Percentiles rank a stretch among this genome's conserved stretches.
These are phyloP conservation scores for Pimpla rufipes DNA, from an alignment of 2,888 invertebrate species.

Conservation along the genomic window DNA sequence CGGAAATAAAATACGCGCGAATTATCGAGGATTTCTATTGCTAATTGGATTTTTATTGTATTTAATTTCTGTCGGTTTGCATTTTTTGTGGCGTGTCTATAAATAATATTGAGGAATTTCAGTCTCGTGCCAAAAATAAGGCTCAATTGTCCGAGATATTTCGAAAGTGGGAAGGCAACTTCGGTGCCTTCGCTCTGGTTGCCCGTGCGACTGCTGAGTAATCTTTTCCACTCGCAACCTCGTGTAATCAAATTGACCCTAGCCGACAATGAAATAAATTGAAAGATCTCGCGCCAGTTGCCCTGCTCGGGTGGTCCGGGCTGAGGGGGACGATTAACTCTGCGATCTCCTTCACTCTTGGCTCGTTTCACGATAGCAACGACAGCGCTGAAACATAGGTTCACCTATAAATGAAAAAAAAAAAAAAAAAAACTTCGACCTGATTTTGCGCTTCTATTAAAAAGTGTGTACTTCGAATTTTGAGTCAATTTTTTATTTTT, in stretches of 20 bases:
- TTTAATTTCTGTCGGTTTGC: no score
- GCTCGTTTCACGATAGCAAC: background rate
- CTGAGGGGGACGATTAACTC: background rate
- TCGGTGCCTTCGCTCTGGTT: background rate
- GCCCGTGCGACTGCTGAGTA: slow-evolving; percentile 38
- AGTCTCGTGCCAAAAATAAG: slow-evolving; percentile 5
- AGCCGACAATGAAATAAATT: slow-evolving; percentile 79
- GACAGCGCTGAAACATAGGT: background rate
- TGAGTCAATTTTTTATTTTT: background rate
- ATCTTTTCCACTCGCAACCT: slow-evolving; percentile 69
- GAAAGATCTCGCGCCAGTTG: slow-evolving; percentile 72
- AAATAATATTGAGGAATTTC: background rate
- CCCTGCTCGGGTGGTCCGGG: background rate
- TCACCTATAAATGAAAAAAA: background rate
- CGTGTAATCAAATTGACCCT: slow-evolving; percentile 80
- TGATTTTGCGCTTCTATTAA: background rate
- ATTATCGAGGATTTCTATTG: no score
- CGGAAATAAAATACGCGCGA: no score
- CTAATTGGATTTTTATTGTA: no score
- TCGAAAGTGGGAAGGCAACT: background rate
- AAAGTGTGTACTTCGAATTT: background rate
- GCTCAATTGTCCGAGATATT: slow-evolving; percentile 16
- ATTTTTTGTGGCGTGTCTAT: no score
- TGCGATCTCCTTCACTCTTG: slow-evolving; percentile 14
- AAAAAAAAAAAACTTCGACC: no score